These are phyloP conservation scores for Natator depressus DNA, from an alignment of 2,113 vertebrate genomes.

Conservation along the genomic window DNA sequence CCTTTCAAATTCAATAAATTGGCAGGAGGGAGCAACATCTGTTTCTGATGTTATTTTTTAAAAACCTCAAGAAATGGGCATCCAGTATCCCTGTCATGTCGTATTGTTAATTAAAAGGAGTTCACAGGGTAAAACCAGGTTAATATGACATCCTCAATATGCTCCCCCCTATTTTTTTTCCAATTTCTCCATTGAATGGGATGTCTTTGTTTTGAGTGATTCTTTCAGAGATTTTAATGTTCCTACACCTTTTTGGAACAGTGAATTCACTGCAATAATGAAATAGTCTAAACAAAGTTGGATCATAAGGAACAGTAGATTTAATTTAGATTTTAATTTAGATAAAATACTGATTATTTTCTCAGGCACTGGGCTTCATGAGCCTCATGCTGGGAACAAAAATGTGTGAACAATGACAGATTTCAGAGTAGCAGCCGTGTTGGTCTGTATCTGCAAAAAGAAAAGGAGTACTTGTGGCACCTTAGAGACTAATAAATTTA, in stretches of 20 bases:
- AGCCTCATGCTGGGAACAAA: constrained; percentile 39
- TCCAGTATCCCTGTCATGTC: not conserved
- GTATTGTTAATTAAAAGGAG: not conserved
- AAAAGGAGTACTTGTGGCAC: too few relatives aligned
- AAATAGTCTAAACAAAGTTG: constrained; percentile 45
- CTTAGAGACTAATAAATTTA: too few relatives aligned
- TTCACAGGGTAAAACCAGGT: not conserved
- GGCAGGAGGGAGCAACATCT: not conserved
- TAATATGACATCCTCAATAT: not conserved
- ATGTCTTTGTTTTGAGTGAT: constrained; percentile 28
- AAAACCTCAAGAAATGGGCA: not conserved
- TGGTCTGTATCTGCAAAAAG: too few relatives aligned
- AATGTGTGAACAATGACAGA: constrained; percentile 22
- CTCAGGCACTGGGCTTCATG: not conserved
- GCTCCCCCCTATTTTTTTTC: not conserved
- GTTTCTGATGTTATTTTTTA: not conserved
- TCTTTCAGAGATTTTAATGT: constrained; percentile 22
- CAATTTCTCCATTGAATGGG: not conserved
- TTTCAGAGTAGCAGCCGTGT: too few relatives aligned
- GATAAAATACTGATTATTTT: constrained; percentile 73
- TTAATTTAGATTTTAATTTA: constrained; percentile 84
- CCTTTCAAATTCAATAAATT: not conserved
- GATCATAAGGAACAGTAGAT: constrained; percentile 40
- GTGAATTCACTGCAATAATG: constrained; percentile 36
- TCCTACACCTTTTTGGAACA: constrained; percentile 23